Conservation (phyloP, 1,140 invertebrate genomes). For the Zaprionus vittiger region DNA sequence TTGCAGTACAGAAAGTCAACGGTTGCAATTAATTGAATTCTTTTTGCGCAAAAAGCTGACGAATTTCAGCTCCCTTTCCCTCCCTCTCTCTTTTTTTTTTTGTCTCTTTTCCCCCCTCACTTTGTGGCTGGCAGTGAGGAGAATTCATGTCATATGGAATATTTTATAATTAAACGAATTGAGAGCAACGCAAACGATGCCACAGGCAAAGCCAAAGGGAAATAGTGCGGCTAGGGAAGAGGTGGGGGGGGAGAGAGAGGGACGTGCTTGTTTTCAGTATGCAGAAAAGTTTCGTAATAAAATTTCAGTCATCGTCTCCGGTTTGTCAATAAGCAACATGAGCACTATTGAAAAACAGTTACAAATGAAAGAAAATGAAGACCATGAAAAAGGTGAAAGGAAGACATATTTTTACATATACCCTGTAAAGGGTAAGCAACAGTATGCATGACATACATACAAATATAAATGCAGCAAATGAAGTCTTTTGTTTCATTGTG, state of each 20-base stretch:
- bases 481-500: no score
- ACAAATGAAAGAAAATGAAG: conserved; percentile 8
- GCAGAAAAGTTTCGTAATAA: conserved; percentile 62
- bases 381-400: conserved; percentile 6
- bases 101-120: neutral
- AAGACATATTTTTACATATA: conserved; percentile 12
- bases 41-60: neutral
- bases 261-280: neutral
- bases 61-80: neutral
- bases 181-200: neutral
- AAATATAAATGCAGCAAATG: no score
- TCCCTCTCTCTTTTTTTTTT: neutral
- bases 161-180: conserved; percentile 5
- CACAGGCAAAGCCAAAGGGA: neutral
- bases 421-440: neutral
- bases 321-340: conserved; percentile 26
- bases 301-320: conserved; percentile 62
- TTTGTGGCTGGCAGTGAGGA: neutral
- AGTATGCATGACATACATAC: no score
- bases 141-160: neutral
- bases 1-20: neutral
- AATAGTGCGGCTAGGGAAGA: neutral
- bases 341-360: conserved; percentile 22
- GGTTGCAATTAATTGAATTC: conserved; percentile 6
- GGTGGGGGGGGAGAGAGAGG: no score